Evolutionary conservation across 2,113 vertebrate species (phyloP).

Genomic region (Coryphaenoides rupestris): DNA sequence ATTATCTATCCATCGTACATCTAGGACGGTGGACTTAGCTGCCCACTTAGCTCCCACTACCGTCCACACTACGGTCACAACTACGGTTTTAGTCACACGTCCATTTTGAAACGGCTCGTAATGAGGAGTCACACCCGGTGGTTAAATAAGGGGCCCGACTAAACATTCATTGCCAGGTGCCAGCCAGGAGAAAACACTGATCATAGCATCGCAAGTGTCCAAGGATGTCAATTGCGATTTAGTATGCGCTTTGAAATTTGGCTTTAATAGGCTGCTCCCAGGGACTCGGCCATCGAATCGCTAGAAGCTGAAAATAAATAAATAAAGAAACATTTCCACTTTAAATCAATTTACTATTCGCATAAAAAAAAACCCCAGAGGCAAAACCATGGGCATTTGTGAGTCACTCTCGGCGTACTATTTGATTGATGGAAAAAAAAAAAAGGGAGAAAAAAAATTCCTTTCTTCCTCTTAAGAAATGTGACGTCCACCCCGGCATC

Average conservation of each 20-base stretch:
- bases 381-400: constrained; percentile 32
- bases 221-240: not conserved
- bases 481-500: constrained; percentile 48
- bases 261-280: not conserved
- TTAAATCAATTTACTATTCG: constrained; percentile 30
- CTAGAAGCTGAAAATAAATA: no score
- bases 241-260: not conserved
- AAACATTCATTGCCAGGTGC: no score
- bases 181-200: no score
- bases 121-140: no score
- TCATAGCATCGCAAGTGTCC: not conserved
- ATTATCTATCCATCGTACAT: no score
- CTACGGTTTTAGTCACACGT: no score
- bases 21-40: no score
- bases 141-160: no score
- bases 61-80: no score
- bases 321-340: constrained; percentile 24
- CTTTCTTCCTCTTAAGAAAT: constrained; percentile 66
- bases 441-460: not conserved
- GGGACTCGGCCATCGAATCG: no score
- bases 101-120: no score
- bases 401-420: constrained; percentile 40
- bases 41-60: no score
- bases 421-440: constrained; percentile 32
- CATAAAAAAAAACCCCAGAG: constrained; percentile 24